These are phyloP conservation scores for Theristus sp. DNA, from an alignment of 2,888 invertebrate genomes.

Conservation along the genomic window DNA sequence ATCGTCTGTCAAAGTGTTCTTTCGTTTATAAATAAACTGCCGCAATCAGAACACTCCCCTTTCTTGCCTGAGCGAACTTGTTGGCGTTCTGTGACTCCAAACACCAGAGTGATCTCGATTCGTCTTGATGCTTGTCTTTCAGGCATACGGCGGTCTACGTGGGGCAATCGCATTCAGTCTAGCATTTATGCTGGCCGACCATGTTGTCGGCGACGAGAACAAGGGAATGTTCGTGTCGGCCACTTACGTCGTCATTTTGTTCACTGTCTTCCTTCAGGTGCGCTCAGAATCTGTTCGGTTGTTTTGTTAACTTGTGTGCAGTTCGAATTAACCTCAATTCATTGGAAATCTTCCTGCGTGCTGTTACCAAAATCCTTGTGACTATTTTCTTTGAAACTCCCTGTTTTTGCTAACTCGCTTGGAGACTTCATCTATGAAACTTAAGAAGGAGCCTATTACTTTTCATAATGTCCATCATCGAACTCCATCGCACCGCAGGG, in stretches of 20 bases:
- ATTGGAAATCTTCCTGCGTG: too few species aligned
- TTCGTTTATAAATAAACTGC: too few species aligned
- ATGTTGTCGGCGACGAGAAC: conserved; percentile 17
- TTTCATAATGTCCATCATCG: too few species aligned
- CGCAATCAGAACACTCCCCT: too few species aligned
- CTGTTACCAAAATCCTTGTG: too few species aligned
- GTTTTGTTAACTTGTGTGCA: not conserved
- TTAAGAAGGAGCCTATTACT: too few species aligned
- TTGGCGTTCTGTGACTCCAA: too few species aligned
- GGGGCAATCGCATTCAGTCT: conserved; percentile 42
- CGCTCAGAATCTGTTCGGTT: not conserved
- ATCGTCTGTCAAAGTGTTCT: not conserved
- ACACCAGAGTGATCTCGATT: too few species aligned
- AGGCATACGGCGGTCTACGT: conserved; percentile 41
- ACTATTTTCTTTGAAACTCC: too few species aligned
- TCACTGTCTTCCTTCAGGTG: conserved; percentile 35
- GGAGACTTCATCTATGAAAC: too few species aligned
- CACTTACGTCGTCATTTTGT: conserved; percentile 33
- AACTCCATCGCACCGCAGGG: conserved; percentile 30
- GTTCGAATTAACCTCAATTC: not conserved
- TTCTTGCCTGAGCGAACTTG: too few species aligned
- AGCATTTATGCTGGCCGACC: conserved; percentile 34
- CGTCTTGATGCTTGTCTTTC: not conserved
- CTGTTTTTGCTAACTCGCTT: too few species aligned
- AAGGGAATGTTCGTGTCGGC: conserved; percentile 29